A percentile compares a stretch with the other conserved stretches of the same genome.
These are phyloP conservation scores for Tragulus kanchil DNA, from an alignment of 2,113 vertebrate species.

Conservation along the genomic window DNA sequence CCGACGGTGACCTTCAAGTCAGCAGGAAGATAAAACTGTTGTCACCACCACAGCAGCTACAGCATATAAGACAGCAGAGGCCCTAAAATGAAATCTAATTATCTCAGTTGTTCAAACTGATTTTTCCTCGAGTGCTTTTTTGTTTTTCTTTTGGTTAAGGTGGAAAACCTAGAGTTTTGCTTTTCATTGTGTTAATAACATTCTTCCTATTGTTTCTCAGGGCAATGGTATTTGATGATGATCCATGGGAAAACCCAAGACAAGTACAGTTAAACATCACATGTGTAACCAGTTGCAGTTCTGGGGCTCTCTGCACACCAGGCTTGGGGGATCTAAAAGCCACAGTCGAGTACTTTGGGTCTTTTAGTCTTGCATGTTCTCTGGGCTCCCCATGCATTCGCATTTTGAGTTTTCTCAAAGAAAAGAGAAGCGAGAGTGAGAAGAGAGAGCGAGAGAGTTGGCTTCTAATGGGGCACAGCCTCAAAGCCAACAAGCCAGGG, in stretches of 20 bases:
- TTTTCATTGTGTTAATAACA: slow-evolving; percentile 81
- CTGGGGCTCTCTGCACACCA: slow-evolving; percentile 78
- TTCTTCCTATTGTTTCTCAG: slow-evolving; percentile 76
- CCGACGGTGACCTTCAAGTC: slow-evolving; percentile 58
- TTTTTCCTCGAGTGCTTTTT: slow-evolving; percentile 77
- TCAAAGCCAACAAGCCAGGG: slow-evolving; percentile 61
- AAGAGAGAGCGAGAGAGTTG: neutral
- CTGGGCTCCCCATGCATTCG: slow-evolving; percentile 17
- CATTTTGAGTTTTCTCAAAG: neutral
- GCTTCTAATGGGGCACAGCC: slow-evolving; percentile 56
- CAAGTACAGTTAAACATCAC: slow-evolving; percentile 83
- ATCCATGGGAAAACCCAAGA: slow-evolving; percentile 75
- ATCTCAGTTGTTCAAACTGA: slow-evolving; percentile 72
- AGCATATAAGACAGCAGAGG: slow-evolving; percentile 58
- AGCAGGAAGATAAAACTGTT: slow-evolving; percentile 64
- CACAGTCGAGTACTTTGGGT: slow-evolving; percentile 14
- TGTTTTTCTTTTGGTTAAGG: slow-evolving; percentile 56
- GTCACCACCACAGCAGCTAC: slow-evolving; percentile 65
- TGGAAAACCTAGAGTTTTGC: slow-evolving; percentile 73
- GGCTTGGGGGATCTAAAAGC: slow-evolving; percentile 73
- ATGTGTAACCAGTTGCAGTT: slow-evolving; percentile 71
- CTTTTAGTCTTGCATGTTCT: neutral
- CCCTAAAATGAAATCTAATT: slow-evolving; percentile 78
- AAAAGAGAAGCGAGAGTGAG: too few species aligned
- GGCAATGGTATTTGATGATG: slow-evolving; percentile 74